Percentiles rank a stretch among this genome's conserved stretches.
These are phyloP conservation scores for Anolis sagrei DNA, from an alignment of 2,113 vertebrate species.

Conservation along the genomic window DNA sequence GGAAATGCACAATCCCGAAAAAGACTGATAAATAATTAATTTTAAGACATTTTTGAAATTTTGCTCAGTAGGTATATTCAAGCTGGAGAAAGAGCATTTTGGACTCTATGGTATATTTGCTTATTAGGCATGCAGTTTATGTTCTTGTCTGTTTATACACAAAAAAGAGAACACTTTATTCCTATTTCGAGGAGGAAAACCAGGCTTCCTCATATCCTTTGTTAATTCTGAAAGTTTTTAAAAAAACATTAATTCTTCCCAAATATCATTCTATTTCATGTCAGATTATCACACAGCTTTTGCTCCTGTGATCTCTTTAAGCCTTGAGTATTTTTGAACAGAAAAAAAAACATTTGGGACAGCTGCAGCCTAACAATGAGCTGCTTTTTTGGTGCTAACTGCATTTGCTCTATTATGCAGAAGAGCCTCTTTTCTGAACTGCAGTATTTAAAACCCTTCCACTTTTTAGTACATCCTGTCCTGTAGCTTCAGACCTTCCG, in stretches of 20 bases:
- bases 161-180: rapidly evolving
- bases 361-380: background rate
- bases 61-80: background rate
- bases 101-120: background rate
- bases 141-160: rapidly evolving
- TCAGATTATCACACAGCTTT: rapidly evolving
- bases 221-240: background rate
- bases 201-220: background rate
- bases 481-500: background rate
- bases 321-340: background rate
- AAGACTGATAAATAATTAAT: background rate
- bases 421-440: background rate
- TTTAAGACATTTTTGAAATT: background rate
- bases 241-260: background rate
- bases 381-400: background rate
- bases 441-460: background rate
- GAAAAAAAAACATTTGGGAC: background rate
- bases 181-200: background rate
- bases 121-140: background rate
- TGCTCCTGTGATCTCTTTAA: background rate
- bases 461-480: background rate
- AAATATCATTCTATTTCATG: constrained; percentile 4
- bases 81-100: background rate
- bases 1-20: background rate
- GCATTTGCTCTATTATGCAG: background rate